These are phyloP conservation scores for Phrynocephalus vlangalii DNA, from an alignment of 2,797 vertebrate species.

Conservation along the genomic window DNA sequence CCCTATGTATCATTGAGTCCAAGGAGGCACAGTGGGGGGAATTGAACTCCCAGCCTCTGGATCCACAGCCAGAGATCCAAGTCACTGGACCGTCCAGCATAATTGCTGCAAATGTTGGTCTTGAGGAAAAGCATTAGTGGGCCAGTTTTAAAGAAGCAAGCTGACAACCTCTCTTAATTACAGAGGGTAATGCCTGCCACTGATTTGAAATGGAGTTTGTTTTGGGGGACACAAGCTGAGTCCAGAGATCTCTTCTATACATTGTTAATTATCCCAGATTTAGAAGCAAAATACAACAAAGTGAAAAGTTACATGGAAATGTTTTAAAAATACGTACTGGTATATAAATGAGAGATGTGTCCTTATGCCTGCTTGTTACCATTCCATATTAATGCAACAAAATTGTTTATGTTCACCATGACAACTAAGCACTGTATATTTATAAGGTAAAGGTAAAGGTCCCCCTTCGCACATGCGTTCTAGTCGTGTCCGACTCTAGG, in stretches of 20 bases:
- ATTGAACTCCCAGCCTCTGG: no score
- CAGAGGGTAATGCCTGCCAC: not conserved
- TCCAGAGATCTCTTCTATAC: not conserved
- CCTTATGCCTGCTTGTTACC: no score
- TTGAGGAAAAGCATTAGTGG: not conserved
- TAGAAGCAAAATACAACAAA: not conserved
- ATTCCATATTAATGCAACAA: no score
- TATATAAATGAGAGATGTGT: not conserved
- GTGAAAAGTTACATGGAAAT: not conserved
- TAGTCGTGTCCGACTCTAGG: no score
- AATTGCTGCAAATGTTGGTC: not conserved
- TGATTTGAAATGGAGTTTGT: not conserved
- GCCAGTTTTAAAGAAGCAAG: not conserved
- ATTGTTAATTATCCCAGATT: not conserved
- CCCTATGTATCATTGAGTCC: no score
- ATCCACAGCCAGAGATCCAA: no score
- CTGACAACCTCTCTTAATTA: not conserved
- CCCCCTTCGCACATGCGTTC: no score
- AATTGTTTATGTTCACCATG: no score
- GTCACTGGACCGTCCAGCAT: no score
- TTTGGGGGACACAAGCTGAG: not conserved
- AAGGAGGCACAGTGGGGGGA: no score
- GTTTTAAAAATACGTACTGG: not conserved
- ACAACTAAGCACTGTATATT: no score
- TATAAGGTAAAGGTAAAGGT: no score